Base-by-base conservation (phyloP, 2,113 vertebrate genomes). In the Acinonyx jubatus region DNA sequence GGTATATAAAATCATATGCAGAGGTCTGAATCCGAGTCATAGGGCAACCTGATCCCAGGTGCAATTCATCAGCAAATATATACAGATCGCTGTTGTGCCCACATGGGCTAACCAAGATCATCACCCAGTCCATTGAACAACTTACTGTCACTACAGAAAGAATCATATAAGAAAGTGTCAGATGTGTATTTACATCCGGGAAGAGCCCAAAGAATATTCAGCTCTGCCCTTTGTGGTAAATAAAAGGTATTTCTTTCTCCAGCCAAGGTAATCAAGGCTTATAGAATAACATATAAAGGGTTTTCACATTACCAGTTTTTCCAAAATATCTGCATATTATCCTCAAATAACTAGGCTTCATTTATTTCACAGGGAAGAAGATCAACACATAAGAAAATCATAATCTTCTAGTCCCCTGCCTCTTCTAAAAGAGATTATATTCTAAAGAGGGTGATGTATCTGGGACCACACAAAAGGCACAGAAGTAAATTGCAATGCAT, bases 1-100 rank as follows among this genome's bases (percentile, higher is more conserved):
- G 36, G 31, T 91, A 88, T 88, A n/a, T 19, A 69, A 93, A 96
- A 36, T 91, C 81, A 69, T 96, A 94, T 3, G 3, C 18, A 27
- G 91, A 69, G 61, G 96, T 38, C 21, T 89, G 81, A 45, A 93
- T 87, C 57, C 0, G 1, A 80, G 90, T 95, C 33, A 29, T 33
- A 14, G 69, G 69, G n/a, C 93, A 97, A 31, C 82, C 89, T 1
- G 21, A 15, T 65, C 97, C 86, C 76, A 97, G 78, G 80, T 31
- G 11, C n/a, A 96, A 80, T 55, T 95, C 97, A 84, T 95, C 97
- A 45, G 23, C 36, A 25, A 84, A 88, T 79, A 96, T n/a, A 38
- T 79, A 73, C 12, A 1, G 2, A 50, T 79, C 16, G 1, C 19
- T 52, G 13, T 5, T 57, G 13, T 9, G 3, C 0, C 23, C 4